Evolutionary conservation across 2,888 invertebrate genomes (phyloP).

Genomic region (Ormia ochracea): DNA sequence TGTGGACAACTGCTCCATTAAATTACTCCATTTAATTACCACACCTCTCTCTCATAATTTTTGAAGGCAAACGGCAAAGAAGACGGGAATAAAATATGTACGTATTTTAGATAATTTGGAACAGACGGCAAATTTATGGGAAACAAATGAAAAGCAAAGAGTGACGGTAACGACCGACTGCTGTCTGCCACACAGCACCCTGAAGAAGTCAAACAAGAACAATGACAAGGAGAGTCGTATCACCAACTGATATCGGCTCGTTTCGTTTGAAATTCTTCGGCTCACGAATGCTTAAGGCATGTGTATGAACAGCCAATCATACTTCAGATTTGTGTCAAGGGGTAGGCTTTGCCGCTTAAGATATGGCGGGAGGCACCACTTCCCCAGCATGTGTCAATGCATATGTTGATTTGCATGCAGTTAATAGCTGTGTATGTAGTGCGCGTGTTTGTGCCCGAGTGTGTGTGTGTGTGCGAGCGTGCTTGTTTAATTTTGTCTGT

Average conservation of each 20-base stretch:
- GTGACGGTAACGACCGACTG: neutral
- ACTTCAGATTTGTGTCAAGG: slow-evolving; percentile 52
- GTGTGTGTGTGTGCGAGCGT: neutral
- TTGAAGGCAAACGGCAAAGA: neutral
- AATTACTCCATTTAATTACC: slow-evolving; percentile 22
- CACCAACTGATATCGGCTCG: slow-evolving; percentile 39
- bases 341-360: slow-evolving; percentile 60
- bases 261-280: slow-evolving; percentile 42
- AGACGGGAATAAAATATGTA: neutral
- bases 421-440: too few species aligned
- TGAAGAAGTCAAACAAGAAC: slow-evolving; percentile 41
- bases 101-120: neutral
- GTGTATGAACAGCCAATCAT: slow-evolving; percentile 56
- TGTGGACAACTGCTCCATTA: neutral
- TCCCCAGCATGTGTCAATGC: neutral
- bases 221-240: slow-evolving; percentile 30
- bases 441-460: too few species aligned
- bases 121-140: neutral
- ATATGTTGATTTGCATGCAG: too few species aligned
- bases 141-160: neutral
- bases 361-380: slow-evolving; percentile 62
- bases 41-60: slow-evolving; percentile 38
- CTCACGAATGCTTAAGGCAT: slow-evolving; percentile 45
- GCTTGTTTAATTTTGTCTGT: neutral
- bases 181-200: slow-evolving; percentile 46